Percentiles rank a stretch among this genome's conserved stretches.
Conservation (phyloP, 1,140 invertebrate genomes). For the Hyles euphorbiae region DNA sequence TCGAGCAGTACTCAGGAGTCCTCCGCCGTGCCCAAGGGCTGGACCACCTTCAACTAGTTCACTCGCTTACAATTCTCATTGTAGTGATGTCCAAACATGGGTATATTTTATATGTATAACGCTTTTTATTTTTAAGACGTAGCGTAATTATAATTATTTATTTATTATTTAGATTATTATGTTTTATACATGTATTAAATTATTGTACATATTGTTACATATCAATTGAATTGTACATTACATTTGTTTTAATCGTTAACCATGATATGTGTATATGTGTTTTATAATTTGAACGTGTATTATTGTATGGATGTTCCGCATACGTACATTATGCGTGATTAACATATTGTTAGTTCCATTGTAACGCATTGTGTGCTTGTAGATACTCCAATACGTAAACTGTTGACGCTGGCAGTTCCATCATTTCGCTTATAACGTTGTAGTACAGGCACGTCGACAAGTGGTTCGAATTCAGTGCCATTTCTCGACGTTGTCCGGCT, state of each 20-base stretch:
- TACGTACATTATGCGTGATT: constrained; percentile 5
- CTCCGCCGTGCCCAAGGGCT: constrained; percentile 50
- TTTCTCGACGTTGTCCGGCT: no score
- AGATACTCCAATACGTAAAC: constrained; percentile 3
- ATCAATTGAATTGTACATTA: constrained; percentile 52
- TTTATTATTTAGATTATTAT: constrained; percentile 21
- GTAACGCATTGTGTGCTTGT: constrained; percentile 22
- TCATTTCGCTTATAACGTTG: no score
- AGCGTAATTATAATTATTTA: constrained; percentile 17
- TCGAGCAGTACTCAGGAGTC: constrained; percentile 37
- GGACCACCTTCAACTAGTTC: constrained; percentile 62
- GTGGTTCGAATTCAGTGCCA: no score
- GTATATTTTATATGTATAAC: constrained; percentile 18
- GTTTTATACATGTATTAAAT: constrained; percentile 28
- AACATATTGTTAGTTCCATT: constrained; percentile 16
- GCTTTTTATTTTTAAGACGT: constrained; percentile 13
- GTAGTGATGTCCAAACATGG: constrained; percentile 24
- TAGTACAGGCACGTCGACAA: no score
- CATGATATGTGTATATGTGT: constrained; percentile 32
- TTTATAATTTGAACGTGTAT: constrained; percentile 6
- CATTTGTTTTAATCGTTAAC: constrained; percentile 27
- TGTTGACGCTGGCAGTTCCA: neutral
- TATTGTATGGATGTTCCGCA: neutral
- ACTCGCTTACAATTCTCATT: constrained; percentile 4
- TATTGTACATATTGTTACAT: constrained; percentile 62